These are phyloP conservation scores for Scomber japonicus DNA, from an alignment of 2,113 vertebrate species.

Conservation along the genomic window DNA sequence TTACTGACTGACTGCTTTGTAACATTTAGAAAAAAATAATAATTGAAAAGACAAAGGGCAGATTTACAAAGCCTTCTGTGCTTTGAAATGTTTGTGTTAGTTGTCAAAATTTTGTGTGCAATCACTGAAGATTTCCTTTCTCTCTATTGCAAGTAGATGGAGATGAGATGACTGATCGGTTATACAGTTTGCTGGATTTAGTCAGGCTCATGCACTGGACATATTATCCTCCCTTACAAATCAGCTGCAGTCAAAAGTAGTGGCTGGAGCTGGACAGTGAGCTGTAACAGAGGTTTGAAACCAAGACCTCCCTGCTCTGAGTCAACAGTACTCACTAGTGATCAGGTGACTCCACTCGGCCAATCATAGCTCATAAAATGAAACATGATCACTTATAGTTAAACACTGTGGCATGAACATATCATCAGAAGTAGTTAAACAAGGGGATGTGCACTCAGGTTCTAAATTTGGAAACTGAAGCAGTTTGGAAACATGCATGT, in stretches of 20 bases:
- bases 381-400: background rate
- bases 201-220: background rate
- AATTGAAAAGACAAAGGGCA: background rate
- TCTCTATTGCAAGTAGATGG: background rate
- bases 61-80: background rate
- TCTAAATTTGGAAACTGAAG: background rate
- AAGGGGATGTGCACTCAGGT: too few species aligned
- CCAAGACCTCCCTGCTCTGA: background rate
- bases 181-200: conserved; percentile 11
- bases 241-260: background rate
- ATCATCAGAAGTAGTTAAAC: background rate
- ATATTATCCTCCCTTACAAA: background rate
- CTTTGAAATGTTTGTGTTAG: background rate
- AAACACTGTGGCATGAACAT: background rate
- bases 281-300: background rate
- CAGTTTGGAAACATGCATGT: background rate
- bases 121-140: conserved; percentile 14
- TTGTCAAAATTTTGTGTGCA: conserved; percentile 15
- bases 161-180: background rate
- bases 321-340: background rate
- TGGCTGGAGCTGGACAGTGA: background rate
- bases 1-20: too few species aligned
- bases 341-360: too few species aligned
- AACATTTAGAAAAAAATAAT: background rate
- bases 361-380: too few species aligned